Conservation (phyloP, 2,113 vertebrate genomes). For the Muntiacus muntjak region DNA sequence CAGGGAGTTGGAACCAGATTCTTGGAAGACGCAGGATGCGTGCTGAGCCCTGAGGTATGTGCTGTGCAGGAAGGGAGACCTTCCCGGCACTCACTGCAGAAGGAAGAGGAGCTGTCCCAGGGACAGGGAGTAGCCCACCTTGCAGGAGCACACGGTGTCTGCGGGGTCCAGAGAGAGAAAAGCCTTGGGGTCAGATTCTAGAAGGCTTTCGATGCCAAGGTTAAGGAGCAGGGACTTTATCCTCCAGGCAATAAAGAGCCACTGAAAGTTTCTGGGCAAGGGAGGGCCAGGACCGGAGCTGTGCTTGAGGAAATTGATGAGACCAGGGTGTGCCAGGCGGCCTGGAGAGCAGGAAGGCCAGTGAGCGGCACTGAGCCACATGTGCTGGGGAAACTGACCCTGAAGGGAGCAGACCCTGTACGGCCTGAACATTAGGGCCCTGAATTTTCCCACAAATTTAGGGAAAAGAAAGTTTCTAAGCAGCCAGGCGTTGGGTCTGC, state of each 20-base stretch:
- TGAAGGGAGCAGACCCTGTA: neutral
- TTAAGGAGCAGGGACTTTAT: neutral
- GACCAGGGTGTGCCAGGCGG: too few species aligned
- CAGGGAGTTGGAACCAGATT: neutral
- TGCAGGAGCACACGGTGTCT: neutral
- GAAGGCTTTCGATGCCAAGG: neutral
- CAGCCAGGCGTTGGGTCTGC: neutral
- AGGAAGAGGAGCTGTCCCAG: neutral
- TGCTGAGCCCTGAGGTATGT: neutral
- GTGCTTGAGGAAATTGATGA: neutral
- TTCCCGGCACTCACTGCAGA: neutral
- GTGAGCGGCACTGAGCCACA: rapidly evolving
- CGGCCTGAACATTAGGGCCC: neutral
- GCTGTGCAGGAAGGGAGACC: neutral
- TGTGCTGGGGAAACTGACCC: neutral
- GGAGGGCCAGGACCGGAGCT: neutral
- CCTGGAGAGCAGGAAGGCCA: neutral
- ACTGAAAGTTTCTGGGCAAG: neutral
- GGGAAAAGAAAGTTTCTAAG: neutral
- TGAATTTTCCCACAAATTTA: neutral
- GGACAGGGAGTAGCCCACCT: neutral
- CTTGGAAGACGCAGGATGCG: neutral
- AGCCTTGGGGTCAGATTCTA: neutral
- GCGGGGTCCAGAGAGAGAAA: neutral
- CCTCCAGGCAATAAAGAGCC: neutral